Evolutionary conservation across 1,140 invertebrate species (phyloP), one percentile per base, ranked within the genome.

Genomic region (Phocides pigmalion): DNA sequence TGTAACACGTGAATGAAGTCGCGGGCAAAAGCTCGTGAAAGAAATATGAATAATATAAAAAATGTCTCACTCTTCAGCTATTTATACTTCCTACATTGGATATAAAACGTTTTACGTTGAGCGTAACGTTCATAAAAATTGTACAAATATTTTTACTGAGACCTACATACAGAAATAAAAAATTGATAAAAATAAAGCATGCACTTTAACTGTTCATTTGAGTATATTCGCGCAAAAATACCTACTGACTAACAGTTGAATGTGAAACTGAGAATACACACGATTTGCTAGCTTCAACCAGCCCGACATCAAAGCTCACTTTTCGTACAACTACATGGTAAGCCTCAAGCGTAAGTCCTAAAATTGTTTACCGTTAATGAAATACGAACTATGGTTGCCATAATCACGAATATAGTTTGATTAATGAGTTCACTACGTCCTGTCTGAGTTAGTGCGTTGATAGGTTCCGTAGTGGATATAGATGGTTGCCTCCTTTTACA

Each of bases 181-280:
- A 32, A 11, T 8, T 11, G 28, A 32, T 39, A 14, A 39, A 39
- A 39, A 39, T 39, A 39, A n/a, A 14, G 4, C 12, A n/a, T 14
- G 35, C 35, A 39, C 12, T 14, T n/a, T 39, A 39, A 39, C 35
- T 39, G 35, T 39, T 39, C 11, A 39, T n/a, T 39, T 39, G 12
- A 39, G 12, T 14, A 32, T 11, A 11, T 32, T 32, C 9, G 2
- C 9, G 5, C 28, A 32, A 32, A 32, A 32, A 32, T 32, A 32
- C n/a, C 28, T 32, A 11, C 28, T 32, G 28, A 32, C 28, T 39
- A 39, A 39, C 1, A 0, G n/a, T 14, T 39, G 28, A 32, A 11
- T 32, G 28, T 32, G 28, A 1, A 11, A n/a, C 28, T 32, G 28
- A 32, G 28, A 32, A 32, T 32, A 32, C 28, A 32, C 28, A 4